Conservation (phyloP, 92 coral and sea anemone genomes). For the Hydrozoanthus gracilis region DNA sequence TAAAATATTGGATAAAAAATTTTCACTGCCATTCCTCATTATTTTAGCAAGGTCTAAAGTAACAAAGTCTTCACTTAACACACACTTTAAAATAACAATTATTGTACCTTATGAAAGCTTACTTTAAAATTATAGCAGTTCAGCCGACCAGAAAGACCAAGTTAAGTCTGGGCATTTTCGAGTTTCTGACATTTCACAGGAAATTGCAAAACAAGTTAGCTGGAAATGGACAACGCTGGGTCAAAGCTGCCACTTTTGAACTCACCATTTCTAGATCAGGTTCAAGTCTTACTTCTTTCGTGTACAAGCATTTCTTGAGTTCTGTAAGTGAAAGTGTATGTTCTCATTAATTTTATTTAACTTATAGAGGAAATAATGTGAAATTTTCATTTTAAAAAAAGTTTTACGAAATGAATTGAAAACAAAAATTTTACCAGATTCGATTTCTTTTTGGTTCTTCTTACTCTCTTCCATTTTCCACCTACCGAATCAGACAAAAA, state of each 20-base stretch:
- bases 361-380: background rate
- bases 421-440: constrained; percentile 22
- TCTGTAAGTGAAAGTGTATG: constrained; percentile 38
- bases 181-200: too few species aligned
- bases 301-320: constrained; percentile 51
- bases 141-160: too few species aligned
- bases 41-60: too few species aligned
- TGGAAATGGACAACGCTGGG: background rate
- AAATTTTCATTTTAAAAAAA: constrained; percentile 14
- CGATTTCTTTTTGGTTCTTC: constrained; percentile 23
- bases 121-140: too few species aligned
- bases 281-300: constrained; percentile 75
- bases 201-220: too few species aligned
- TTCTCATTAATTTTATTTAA: background rate
- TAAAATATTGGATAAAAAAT: too few species aligned
- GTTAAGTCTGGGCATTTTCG: too few species aligned
- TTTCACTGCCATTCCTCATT: too few species aligned
- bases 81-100: too few species aligned
- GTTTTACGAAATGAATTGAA: background rate
- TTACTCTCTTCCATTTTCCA: constrained; percentile 73
- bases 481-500: constrained; percentile 30
- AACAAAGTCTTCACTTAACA: too few species aligned
- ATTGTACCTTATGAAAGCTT: too few species aligned
- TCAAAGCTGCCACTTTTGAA: background rate
- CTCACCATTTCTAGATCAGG: constrained; percentile 76